phyloP scores from a whole-genome alignment of 2,113 vertebrate species.

The Corythaixoides concolor region DNA sequence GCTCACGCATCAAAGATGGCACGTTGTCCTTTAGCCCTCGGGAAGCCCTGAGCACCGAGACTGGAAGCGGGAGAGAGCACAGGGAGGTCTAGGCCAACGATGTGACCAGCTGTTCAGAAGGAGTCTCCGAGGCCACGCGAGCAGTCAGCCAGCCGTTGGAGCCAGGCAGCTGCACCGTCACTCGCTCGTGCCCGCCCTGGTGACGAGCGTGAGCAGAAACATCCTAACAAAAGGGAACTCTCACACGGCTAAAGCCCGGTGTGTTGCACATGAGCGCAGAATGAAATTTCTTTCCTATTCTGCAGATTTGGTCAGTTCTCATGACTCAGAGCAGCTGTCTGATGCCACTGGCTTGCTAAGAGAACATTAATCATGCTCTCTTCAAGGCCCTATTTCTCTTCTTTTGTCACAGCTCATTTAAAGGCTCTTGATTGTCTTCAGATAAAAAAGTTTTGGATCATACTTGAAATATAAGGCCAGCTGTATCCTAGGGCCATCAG shows the following conservation, averaged over 20 bases:
- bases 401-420: not conserved
- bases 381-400: not conserved
- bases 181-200: not conserved
- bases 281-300: not conserved
- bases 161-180: not conserved
- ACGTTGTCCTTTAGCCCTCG: fast-evolving
- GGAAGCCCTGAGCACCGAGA: not conserved
- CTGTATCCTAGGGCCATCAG: not conserved
- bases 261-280: not conserved
- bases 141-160: not conserved
- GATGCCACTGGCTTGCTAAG: not conserved
- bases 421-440: not conserved
- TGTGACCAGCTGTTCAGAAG: not conserved
- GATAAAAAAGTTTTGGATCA: not conserved
- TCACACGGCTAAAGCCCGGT: not conserved
- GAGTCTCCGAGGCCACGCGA: not conserved
- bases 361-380: not conserved
- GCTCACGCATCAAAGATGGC: not conserved
- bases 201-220: not conserved
- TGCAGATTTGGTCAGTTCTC: not conserved
- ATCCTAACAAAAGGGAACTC: not conserved
- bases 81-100: not conserved
- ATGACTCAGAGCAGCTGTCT: not conserved
- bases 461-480: not conserved
- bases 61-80: not conserved